Conservation (phyloP, 2,113 vertebrate species). For the Delphinapterus leucas region DNA sequence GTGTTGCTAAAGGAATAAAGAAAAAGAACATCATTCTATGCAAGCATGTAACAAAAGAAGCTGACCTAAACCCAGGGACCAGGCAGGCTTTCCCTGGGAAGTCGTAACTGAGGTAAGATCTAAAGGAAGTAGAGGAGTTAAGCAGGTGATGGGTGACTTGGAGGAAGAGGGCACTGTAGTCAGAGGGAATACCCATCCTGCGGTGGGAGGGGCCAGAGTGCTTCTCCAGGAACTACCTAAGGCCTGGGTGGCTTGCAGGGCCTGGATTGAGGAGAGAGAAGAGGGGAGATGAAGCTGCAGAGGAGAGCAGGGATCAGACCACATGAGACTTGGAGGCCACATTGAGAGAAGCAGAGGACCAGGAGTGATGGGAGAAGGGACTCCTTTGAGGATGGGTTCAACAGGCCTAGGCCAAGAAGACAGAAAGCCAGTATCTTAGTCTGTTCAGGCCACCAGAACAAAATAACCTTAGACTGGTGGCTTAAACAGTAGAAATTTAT, state of each 20-base stretch:
- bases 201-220: neutral
- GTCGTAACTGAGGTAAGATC: neutral
- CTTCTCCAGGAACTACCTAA: neutral
- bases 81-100: neutral
- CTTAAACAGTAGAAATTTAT: neutral
- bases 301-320: neutral
- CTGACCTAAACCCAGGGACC: neutral
- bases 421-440: neutral
- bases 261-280: neutral
- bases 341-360: neutral
- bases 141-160: neutral
- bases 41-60: neutral
- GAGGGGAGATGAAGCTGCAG: neutral
- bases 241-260: neutral
- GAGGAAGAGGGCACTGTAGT: no score
- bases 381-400: neutral
- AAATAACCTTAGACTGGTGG: neutral
- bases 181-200: neutral
- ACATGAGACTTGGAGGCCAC: neutral
- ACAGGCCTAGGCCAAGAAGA: neutral
- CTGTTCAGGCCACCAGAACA: neutral
- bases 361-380: neutral
- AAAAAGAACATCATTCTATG: neutral
- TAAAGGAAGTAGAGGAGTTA: neutral
- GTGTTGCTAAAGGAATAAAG: neutral